phyloP scores from a whole-genome alignment of 2,113 vertebrate species.

The Coptodon bakossiorum region DNA sequence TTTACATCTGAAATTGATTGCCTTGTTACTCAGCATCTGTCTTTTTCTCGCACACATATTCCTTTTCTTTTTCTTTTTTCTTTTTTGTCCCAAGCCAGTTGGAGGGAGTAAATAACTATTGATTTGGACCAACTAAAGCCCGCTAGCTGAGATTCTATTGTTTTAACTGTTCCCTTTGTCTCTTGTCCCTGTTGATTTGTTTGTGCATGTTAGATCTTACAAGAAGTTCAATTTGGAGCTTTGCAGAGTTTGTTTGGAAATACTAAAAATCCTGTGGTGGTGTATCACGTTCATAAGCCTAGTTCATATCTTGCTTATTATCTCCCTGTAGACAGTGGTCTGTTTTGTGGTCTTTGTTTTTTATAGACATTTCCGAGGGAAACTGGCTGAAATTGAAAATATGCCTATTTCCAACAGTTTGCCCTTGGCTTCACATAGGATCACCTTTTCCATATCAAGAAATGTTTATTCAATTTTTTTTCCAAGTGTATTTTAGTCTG shows the following conservation, averaged over 20 bases:
- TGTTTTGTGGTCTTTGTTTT: neutral
- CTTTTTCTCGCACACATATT: slow-evolving; percentile 28
- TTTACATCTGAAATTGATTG: slow-evolving; percentile 50
- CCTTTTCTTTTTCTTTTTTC: neutral
- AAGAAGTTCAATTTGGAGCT: neutral
- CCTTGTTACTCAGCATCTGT: slow-evolving; percentile 52
- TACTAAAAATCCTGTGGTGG: neutral
- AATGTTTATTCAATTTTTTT: neutral
- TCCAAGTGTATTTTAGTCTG: neutral
- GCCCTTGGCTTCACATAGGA: neutral
- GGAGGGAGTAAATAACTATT: slow-evolving; percentile 63
- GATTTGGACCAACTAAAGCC: slow-evolving; percentile 45
- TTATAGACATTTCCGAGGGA: neutral
- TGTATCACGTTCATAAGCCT: neutral
- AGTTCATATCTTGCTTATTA: neutral
- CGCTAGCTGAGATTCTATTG: slow-evolving; percentile 29
- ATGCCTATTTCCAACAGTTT: neutral
- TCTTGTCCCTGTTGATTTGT: slow-evolving; percentile 2
- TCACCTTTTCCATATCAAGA: neutral
- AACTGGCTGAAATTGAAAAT: neutral
- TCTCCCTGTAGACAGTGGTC: neutral
- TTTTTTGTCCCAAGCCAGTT: slow-evolving; percentile 39
- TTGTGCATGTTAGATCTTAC: neutral
- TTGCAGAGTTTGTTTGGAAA: neutral
- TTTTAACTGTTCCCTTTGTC: slow-evolving; percentile 38